These are phyloP conservation scores for Nannobrachium achirus DNA, from an alignment of 2,113 vertebrate species.

Conservation along the genomic window DNA sequence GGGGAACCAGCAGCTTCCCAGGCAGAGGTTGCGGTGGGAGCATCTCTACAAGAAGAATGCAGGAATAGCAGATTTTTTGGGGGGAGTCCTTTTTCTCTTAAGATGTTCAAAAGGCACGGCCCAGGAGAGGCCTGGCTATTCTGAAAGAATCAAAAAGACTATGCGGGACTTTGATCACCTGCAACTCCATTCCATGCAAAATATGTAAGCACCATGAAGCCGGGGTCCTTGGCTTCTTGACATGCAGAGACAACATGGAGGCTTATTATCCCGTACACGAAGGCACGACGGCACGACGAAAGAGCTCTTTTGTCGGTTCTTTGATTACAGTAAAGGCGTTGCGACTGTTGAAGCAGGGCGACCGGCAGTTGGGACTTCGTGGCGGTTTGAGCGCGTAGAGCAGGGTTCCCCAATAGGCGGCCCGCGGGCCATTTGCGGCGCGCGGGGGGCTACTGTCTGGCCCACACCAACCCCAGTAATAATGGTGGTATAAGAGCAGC, in stretches of 20 bases:
- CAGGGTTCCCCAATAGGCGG: too few relatives aligned
- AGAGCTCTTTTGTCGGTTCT: constrained; percentile 70
- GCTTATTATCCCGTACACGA: constrained; percentile 68
- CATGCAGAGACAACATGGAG: constrained; percentile 59
- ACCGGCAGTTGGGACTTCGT: constrained; percentile 54
- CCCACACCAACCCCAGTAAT: too few relatives aligned
- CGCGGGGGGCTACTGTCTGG: too few relatives aligned
- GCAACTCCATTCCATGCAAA: constrained; percentile 66
- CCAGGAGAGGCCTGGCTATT: constrained; percentile 67
- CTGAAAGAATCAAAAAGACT: constrained; percentile 77
- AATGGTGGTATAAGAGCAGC: too few relatives aligned
- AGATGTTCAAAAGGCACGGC: constrained; percentile 75
- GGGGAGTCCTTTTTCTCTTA: constrained; percentile 61
- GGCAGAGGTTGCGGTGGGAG: constrained; percentile 52
- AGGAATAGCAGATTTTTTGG: constrained; percentile 50
- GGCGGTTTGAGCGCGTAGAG: too few relatives aligned
- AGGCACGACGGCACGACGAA: constrained; percentile 65
- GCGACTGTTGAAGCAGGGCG: constrained; percentile 67
- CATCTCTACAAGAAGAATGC: constrained; percentile 74
- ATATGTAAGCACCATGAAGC: constrained; percentile 61
- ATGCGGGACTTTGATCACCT: constrained; percentile 75
- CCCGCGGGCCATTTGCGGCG: too few relatives aligned
- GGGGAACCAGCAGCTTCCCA: constrained; percentile 47
- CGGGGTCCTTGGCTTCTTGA: constrained; percentile 59
- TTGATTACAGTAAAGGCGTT: constrained; percentile 73